Conservation (phyloP, 2,797 vertebrate genomes). For the Alosa sapidissima region DNA sequence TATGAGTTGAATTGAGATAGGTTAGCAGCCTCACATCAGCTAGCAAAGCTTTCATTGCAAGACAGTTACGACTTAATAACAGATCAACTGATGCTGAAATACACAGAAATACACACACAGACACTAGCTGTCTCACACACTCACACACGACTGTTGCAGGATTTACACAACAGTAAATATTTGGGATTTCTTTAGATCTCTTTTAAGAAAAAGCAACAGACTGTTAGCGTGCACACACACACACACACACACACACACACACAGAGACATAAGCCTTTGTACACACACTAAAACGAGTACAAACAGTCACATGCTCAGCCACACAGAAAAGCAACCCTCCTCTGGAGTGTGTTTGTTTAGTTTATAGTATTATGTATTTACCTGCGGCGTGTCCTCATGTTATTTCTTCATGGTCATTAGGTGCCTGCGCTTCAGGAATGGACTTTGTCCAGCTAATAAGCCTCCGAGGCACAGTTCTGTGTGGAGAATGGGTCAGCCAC, state of each 20-base stretch:
- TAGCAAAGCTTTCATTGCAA: background rate
- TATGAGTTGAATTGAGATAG: background rate
- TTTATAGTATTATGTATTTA: background rate
- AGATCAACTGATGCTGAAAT: background rate
- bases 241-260: background rate
- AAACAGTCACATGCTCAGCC: background rate
- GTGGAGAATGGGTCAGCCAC: background rate
- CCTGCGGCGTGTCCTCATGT: background rate
- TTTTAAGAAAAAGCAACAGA: background rate
- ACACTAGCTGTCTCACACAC: background rate
- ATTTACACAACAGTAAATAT: background rate
- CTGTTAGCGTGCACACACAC: background rate
- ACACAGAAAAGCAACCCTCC: background rate
- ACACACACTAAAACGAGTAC: background rate
- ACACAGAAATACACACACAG: background rate
- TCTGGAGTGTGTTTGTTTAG: background rate
- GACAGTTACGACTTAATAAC: background rate
- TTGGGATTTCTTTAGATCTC: background rate
- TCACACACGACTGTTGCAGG: background rate
- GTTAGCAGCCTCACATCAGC: background rate
- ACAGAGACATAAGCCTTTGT: background rate
- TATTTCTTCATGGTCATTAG: background rate
- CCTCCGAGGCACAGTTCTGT: background rate
- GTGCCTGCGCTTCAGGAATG: background rate
- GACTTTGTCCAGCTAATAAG: background rate